Conservation (phyloP, 2,888 invertebrate genomes). For the Lochmaea capreae region DNA sequence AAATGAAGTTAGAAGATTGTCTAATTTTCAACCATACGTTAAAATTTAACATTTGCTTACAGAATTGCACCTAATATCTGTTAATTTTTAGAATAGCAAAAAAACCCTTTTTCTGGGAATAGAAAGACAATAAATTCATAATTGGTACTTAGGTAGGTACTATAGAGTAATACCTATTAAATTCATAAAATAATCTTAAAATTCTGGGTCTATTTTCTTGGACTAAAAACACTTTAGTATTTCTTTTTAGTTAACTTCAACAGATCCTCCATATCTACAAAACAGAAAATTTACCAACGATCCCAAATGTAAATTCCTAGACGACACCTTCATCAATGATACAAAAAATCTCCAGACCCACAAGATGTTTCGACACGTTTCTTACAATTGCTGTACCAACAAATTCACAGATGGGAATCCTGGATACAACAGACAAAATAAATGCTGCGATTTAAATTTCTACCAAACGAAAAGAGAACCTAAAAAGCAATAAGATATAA, state of each 20-base stretch:
- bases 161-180: no score
- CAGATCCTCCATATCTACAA: slow-evolving; percentile 52
- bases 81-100: no score
- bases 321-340: slow-evolving; percentile 51
- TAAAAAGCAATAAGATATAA: not conserved
- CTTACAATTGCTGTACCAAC: slow-evolving; percentile 53
- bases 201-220: no score
- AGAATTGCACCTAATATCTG: no score
- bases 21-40: no score
- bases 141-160: no score
- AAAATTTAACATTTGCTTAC: no score
- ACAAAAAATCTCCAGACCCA: slow-evolving; percentile 49
- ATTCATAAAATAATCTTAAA: no score
- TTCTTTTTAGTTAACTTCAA: slow-evolving; percentile 53
- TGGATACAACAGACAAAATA: not conserved
- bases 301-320: slow-evolving; percentile 53
- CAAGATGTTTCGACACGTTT: slow-evolving; percentile 46
- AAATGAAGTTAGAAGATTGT: no score
- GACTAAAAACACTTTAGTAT: not conserved
- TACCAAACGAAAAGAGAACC: not conserved
- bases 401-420: slow-evolving; percentile 52
- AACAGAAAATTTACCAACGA: slow-evolving; percentile 51
- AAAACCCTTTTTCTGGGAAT: no score
- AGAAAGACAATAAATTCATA: no score
- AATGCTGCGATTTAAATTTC: slow-evolving; percentile 9